phyloP scores from a whole-genome alignment of 2,888 invertebrate species.

The Agrilus mali region DNA sequence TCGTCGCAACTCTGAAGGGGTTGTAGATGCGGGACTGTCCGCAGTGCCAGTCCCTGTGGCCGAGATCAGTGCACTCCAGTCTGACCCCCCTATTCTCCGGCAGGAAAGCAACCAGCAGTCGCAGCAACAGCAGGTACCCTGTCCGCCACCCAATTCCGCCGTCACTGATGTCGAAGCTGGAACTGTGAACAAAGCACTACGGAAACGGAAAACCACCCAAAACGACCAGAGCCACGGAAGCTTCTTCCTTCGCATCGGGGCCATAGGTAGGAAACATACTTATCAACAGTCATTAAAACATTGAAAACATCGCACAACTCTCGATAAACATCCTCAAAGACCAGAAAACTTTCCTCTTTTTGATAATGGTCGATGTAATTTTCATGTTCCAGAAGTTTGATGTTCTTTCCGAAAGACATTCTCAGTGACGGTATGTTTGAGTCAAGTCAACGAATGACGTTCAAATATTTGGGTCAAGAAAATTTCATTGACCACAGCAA shows the following conservation, averaged over 20 bases:
- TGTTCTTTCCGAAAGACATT: too few species aligned
- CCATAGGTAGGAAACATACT: constrained; percentile 57
- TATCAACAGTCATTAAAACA: too few species aligned
- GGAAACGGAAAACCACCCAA: constrained; percentile 79
- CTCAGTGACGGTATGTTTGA: too few species aligned
- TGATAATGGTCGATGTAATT: too few species aligned
- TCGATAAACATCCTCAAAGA: too few species aligned
- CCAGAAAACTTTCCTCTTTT: too few species aligned
- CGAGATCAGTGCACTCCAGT: constrained; percentile 26
- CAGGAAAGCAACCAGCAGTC: constrained; percentile 16
- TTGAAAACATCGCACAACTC: too few species aligned
- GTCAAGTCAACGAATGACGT: too few species aligned
- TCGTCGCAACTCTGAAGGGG: constrained; percentile 36
- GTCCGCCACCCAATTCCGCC: constrained; percentile 38
- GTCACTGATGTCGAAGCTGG: constrained; percentile 59
- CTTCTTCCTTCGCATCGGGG: constrained; percentile 85
- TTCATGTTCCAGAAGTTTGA: too few species aligned
- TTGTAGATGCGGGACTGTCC: constrained; percentile 34
- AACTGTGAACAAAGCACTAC: constrained; percentile 45
- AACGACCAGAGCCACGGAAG: constrained; percentile 87
- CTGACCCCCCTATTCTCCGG: constrained; percentile 25
- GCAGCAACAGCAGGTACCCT: constrained; percentile 46
- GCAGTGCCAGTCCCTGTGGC: constrained; percentile 33
- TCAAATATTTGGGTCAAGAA: too few species aligned
- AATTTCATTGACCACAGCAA: too few species aligned